These are phyloP conservation scores for Hydropsyche betteni DNA, from an alignment of 2,888 invertebrate genomes.

Conservation along the genomic window DNA sequence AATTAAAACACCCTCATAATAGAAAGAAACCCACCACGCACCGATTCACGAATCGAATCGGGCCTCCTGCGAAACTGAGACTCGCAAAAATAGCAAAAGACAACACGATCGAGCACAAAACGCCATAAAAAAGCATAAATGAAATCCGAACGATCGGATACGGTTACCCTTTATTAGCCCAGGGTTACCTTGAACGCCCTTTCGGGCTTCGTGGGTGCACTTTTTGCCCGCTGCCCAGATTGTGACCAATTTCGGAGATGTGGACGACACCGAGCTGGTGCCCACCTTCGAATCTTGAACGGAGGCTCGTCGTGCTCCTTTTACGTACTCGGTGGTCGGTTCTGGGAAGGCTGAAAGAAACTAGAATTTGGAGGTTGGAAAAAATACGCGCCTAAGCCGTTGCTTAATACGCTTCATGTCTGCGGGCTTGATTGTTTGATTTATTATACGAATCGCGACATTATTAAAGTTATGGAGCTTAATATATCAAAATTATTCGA, in stretches of 20 bases:
- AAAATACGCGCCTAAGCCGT: too few relatives aligned
- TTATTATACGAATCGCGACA: too few relatives aligned
- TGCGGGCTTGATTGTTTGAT: too few relatives aligned
- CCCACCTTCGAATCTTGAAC: neutral
- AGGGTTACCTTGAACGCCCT: slow-evolving; percentile 37
- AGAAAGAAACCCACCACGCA: neutral
- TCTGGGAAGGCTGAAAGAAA: too few relatives aligned
- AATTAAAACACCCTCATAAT: too few relatives aligned
- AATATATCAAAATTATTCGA: slow-evolving; percentile 10
- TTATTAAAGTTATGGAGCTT: too few relatives aligned
- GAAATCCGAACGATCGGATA: slow-evolving; percentile 15
- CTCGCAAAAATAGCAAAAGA: neutral
- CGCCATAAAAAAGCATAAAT: neutral
- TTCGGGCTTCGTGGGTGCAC: slow-evolving; percentile 29
- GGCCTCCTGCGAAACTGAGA: neutral
- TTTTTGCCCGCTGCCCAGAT: slow-evolving; percentile 24
- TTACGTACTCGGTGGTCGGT: too few relatives aligned
- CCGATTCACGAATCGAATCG: neutral
- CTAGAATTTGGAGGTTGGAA: too few relatives aligned
- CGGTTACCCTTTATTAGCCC: slow-evolving; percentile 21
- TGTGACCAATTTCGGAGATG: neutral
- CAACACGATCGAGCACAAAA: neutral
- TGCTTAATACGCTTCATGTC: too few relatives aligned
- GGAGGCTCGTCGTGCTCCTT: neutral
- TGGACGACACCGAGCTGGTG: neutral